phyloP scores from a whole-genome alignment of 1,140 invertebrate genomes.

The Anadara kagoshimensis region DNA sequence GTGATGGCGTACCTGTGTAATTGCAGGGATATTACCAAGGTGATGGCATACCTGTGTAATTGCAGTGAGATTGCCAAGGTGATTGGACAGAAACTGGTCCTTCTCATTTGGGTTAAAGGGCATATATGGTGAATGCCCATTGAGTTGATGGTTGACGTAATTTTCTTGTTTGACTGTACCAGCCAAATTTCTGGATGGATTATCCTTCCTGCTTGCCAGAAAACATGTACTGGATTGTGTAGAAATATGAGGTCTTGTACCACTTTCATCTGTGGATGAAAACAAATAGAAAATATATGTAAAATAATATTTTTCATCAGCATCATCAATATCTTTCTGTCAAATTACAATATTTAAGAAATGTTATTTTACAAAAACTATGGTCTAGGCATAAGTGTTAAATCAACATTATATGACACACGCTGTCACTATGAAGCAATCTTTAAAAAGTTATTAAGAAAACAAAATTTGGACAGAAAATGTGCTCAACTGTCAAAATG shows the following conservation, averaged over 20 bases:
- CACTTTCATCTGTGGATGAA: conserved; percentile 56
- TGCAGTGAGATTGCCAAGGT: conserved; percentile 46
- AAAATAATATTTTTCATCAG: no score
- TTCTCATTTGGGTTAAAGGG: conserved; percentile 34
- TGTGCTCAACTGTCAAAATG: no score
- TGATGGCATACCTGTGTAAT: conserved; percentile 54
- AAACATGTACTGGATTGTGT: conserved; percentile 68
- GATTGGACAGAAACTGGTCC: conserved; percentile 47
- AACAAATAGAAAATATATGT: no score
- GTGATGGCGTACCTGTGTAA: no score
- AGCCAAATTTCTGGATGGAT: conserved; percentile 21
- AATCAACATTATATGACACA: neutral
- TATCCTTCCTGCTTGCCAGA: conserved; percentile 54
- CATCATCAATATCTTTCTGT: no score
- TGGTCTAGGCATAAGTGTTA: no score
- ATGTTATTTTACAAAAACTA: no score
- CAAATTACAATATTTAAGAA: no score
- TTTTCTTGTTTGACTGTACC: conserved; percentile 56
- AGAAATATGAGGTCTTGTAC: conserved; percentile 56
- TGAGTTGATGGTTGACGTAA: conserved; percentile 44
- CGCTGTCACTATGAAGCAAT: no score
- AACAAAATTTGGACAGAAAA: no score
- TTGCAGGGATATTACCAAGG: no score
- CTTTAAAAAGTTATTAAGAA: no score
- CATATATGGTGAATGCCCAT: conserved; percentile 9